Evolutionary conservation across 1,140 invertebrate genomes (phyloP), one percentile per base, ranked within the genome.

Genomic region (Tigriopus japonicus): DNA sequence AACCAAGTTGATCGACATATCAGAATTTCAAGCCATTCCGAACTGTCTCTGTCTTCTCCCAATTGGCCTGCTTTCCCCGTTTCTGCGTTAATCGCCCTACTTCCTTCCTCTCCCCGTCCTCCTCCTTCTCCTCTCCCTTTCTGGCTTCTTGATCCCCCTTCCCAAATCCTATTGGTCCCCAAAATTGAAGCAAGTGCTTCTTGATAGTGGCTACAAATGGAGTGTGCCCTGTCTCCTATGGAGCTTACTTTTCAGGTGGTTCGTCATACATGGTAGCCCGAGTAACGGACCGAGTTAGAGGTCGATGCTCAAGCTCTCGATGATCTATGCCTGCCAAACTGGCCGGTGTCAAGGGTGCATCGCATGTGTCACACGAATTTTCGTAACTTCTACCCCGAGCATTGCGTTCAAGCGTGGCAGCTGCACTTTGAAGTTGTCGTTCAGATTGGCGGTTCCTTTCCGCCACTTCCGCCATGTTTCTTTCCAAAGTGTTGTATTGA

Each of bases 161-260:
- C n/a, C 42, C 12, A 43, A 43, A 43, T 43, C 42, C 42, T 12
- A 43, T 43, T 12, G n/a, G 42, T 12, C n/a, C 45, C 7, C 21
- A 51, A 51, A 51, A 51, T 2, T 21, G 45, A 10, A 7, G 45
- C 21, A 51, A 17, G 15, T 10, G 3, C 45, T 17, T 17, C 21
- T 17, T 10, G 45, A 2, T 17, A n/a, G 42, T 7, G 45, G 10
- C 45, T 21, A 51, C 45, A 21, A 51, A 51, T 17, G 3, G 21
- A 51, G n/a, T 51, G 15, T 5, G 28, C n/a, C n/a, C n/a, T n/a
- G 9, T 35, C 9, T 35, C 3, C 28, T 7, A 24, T 23, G 3
- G 6, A 35, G 28, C 59, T 60, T 61, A 61, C 59, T 61, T 61
- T 42, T 61, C 59, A 52, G 59, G 59, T n/a, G 59, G 59, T 61